Base-by-base conservation (phyloP, 2,797 vertebrate species). In the Antennarius maculatus region DNA sequence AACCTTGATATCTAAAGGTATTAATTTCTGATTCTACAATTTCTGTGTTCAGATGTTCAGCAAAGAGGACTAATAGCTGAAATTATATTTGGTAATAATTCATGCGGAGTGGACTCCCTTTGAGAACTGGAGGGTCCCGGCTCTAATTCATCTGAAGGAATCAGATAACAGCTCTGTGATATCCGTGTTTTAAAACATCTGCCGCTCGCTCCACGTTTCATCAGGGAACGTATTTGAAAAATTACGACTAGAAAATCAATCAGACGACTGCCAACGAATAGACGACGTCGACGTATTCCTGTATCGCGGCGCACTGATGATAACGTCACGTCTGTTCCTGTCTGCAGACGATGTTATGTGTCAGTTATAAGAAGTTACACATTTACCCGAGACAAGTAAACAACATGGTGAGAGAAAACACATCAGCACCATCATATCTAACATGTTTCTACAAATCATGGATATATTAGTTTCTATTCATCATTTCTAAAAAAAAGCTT, bases 41-140 rank as follows among this genome's bases (percentile, higher is more conserved):
- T 90, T 82, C 79, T 69, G 34, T 77, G 70, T 94, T 95, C 94
- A 92, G 93, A 95, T 95, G 92, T 95, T 94, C 89, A 94, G 93
- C 94, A 95, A 95, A 94, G 93, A 93, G 92, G 91, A 94, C 94
- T 96, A 96, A 97, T 96, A 94, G 95, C 91, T 91, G 93, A 94
- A 96, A 96, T 97, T 95, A 96, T 95, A 95, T 96, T 94, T 95
- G 95, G 94, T 95, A 96, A 96, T 97, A 95, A 96, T 96, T 97
- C 93, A 97, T 96, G 94, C 90, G 88, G 91, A 93, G 94, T 92
- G 93, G 94, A 94, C 95, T 83, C 94, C 92, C 83, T 86, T 86
- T 94, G 94, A 93, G 95, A 93, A 91, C 94, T 93, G 91, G 90
- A 92, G 94, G 91, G 92, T 92, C 92, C 88, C 86, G 45, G 88